Base-by-base conservation (phyloP, 2,888 invertebrate species). In the Electrophaes corylata region DNA sequence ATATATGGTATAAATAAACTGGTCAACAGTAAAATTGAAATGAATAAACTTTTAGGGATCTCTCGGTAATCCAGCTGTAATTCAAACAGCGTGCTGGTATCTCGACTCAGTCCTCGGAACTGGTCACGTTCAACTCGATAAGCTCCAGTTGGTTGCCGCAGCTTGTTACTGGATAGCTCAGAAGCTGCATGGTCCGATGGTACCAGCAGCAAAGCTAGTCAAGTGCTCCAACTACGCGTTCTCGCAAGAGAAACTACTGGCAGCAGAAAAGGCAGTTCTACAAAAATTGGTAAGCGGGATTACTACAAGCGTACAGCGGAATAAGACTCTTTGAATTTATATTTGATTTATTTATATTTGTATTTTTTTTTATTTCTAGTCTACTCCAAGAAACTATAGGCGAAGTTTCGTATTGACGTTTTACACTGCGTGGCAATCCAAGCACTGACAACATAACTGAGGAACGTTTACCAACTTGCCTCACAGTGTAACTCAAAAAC, bases 121-220 rank as follows among this genome's bases (percentile, higher is more conserved):
- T 0, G 67, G 65, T 0, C 39, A 62, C 0, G 76, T 89, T 0
- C 60, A 68, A 4, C 8, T 84, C 0, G 72, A 79, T 0, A 78
- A 79, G 33, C 62, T 90, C n/a, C 90, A 89, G 69, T 59, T 87
- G 3, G 64, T 84, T 0, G 81, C 84, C 0, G 77, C 88, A 0
- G 88, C 89, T 2, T 85, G 88, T 54, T 87, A 76, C 65, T 91
- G 90, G 91, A 81, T 90, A 45, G 83, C 89, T 0, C 76, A 79
- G 68, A 91, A 91, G 57, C 57, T 83, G 1, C 73, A 83, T 11
- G 88, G 86, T 0, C 72, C 78, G 0, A 61, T 61, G 0, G n/a
- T 67, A 0, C 39, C 73, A 0, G 81, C 84, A 0, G 43, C 57
- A 1, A 76, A 61, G 39, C 71, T 89, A 2, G 81, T 84, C 2